phyloP scores from a whole-genome alignment of 2,888 invertebrate species.

The Aphelenchoides bicaudatus region DNA sequence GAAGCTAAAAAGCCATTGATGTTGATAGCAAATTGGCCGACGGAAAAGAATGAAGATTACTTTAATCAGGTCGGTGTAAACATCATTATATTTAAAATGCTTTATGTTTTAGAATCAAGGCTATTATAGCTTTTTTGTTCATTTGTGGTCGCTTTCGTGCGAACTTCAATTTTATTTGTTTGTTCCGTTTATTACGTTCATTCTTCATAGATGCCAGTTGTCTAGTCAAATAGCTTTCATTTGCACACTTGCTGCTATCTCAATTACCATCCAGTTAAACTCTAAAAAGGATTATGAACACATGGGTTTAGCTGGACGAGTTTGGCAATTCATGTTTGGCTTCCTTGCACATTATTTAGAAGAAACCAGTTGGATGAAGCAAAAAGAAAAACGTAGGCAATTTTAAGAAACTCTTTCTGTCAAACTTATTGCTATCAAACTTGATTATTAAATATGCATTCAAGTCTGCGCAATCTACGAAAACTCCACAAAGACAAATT shows the following conservation, averaged over 20 bases:
- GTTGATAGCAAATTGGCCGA: not conserved
- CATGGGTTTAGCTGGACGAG: not conserved
- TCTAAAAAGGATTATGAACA: not conserved
- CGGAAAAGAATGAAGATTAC: not conserved
- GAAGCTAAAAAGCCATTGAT: not conserved
- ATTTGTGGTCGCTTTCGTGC: constrained; percentile 13
- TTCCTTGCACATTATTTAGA: not conserved
- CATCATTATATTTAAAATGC: no score
- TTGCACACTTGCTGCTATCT: not conserved
- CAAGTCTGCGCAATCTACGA: no score
- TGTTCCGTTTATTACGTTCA: not conserved
- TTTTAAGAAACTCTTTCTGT: no score
- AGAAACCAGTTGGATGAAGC: no score
- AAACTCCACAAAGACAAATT: no score
- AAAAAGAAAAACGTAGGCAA: no score
- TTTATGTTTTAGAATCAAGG: constrained; percentile 3
- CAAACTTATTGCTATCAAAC: no score
- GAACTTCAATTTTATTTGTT: constrained; percentile 10
- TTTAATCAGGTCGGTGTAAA: not conserved
- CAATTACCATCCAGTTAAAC: constrained; percentile 2
- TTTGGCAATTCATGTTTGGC: constrained; percentile 6
- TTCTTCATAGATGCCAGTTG: not conserved
- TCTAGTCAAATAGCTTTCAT: not conserved
- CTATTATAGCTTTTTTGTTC: constrained; percentile 1
- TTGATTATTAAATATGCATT: no score